These are phyloP conservation scores for Saxicola maurus DNA, from an alignment of 2,797 vertebrate species.

Conservation along the genomic window DNA sequence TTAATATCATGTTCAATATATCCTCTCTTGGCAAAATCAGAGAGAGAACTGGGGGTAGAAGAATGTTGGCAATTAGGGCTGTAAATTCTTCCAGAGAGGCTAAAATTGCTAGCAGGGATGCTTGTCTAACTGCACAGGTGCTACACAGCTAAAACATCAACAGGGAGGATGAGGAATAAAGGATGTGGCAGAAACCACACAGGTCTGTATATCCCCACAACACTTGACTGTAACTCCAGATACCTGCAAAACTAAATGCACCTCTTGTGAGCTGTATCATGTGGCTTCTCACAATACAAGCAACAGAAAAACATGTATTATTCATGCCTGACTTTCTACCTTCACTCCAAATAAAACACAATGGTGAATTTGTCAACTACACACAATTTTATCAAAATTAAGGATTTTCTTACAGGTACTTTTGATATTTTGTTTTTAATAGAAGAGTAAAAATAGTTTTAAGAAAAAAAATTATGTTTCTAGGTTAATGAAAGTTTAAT, in stretches of 20 bases:
- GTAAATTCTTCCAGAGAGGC: neutral
- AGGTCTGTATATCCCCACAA: neutral
- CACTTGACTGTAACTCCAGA: neutral
- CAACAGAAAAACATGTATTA: neutral
- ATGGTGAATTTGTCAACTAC: neutral
- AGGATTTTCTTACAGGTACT: neutral
- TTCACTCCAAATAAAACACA: neutral
- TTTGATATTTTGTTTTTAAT: neutral
- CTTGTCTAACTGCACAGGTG: neutral
- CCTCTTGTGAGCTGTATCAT: neutral
- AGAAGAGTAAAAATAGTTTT: neutral
- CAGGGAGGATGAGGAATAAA: neutral
- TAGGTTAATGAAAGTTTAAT: neutral
- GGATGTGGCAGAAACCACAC: neutral
- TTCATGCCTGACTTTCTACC: accelerated
- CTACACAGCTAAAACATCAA: neutral
- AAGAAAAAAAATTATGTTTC: accelerated
- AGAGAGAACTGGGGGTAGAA: neutral
- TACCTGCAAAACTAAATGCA: neutral
- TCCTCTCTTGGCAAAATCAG: neutral
- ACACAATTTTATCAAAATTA: neutral
- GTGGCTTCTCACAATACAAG: neutral
- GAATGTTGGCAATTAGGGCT: neutral
- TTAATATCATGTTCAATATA: neutral
- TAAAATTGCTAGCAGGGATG: neutral